Evolutionary conservation across 2,797 vertebrate genomes (phyloP), one percentile per base, ranked within the genome.

Genomic region (Clarias pachynema): DNA sequence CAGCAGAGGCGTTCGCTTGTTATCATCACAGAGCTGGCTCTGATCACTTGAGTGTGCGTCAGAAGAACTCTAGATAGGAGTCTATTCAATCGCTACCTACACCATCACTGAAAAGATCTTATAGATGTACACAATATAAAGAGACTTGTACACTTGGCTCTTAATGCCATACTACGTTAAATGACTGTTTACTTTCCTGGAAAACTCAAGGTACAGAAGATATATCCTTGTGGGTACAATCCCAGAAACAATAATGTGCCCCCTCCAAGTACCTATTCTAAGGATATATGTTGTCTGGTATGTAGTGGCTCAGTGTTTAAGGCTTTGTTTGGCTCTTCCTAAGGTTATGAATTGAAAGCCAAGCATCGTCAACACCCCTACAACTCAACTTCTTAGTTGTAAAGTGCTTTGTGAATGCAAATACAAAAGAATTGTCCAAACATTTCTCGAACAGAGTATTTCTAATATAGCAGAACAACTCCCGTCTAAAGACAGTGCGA

Each of bases 1-100:
- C 86, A 85, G 88, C 89, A 88, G 89, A 91, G 90, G 89, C 84
- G 87, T 88, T 89, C 86, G 88, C 87, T 89, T 84, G 87, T 93
- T 91, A 91, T 89, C 91, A 89, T 94, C 93, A 92, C 66, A 88
- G 84, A 88, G 59, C 85, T 85, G 82, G 57, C 85, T 75, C 49
- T 83, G 84, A 74, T 84, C 74, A 60, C 65, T 53, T 37, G 65
- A 73, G 66, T 40, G 53, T 34, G 56, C 49, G 7, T 83, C 31
- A 0, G 80, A 89, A 90, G 87, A 85, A 82, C 82, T 77, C 53
- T 53, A 85, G 57, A 78, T 60, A 31, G 5, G 44, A 69, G 40
- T 49, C 29, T 66, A 16, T 85, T 88, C 85, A 88, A 85, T 83
- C 66, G 73, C 9, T 49, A 72, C 82, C 74, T 73, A 83, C 24